Conservation (phyloP, 2,113 vertebrate species). For the Solea senegalensis region DNA sequence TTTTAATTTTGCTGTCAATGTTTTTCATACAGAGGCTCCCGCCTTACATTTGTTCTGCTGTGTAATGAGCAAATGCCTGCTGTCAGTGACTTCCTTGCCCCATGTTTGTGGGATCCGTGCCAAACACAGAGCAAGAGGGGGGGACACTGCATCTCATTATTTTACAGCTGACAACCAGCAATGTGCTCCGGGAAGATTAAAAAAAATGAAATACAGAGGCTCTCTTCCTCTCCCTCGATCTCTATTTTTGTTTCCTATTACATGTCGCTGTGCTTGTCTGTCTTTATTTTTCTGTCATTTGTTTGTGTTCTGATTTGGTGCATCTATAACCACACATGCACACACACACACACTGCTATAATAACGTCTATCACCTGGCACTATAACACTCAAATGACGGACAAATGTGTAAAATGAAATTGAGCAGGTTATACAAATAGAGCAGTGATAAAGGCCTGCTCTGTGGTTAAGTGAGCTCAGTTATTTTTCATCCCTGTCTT, state of each 20-base stretch:
- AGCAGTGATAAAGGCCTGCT: background rate
- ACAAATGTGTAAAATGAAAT: slow-evolving; percentile 1
- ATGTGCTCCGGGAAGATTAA: slow-evolving; percentile 60
- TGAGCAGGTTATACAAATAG: slow-evolving; percentile 23
- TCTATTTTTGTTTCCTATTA: slow-evolving; percentile 29
- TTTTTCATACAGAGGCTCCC: slow-evolving; percentile 41
- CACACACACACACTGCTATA: background rate
- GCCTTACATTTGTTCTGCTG: slow-evolving; percentile 63
- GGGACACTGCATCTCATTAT: slow-evolving; percentile 65
- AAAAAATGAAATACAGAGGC: slow-evolving; percentile 59
- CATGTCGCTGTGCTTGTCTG: slow-evolving; percentile 22
- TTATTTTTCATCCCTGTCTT: background rate
- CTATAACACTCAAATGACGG: background rate
- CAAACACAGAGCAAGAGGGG: slow-evolving; percentile 53
- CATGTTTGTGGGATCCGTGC: slow-evolving; percentile 66
- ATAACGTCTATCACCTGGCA: background rate
- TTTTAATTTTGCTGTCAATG: slow-evolving; percentile 35
- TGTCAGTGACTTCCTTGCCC: slow-evolving; percentile 62
- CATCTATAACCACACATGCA: background rate
- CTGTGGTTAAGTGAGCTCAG: background rate
- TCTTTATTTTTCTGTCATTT: slow-evolving; percentile 16
- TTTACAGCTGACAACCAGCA: slow-evolving; percentile 71
- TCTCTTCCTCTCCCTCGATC: slow-evolving; percentile 17
- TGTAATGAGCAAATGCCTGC: slow-evolving; percentile 65
- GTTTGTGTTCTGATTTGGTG: slow-evolving; percentile 13